Base-by-base conservation (phyloP, 2,888 invertebrate species). In the Mamestra brassicae region DNA sequence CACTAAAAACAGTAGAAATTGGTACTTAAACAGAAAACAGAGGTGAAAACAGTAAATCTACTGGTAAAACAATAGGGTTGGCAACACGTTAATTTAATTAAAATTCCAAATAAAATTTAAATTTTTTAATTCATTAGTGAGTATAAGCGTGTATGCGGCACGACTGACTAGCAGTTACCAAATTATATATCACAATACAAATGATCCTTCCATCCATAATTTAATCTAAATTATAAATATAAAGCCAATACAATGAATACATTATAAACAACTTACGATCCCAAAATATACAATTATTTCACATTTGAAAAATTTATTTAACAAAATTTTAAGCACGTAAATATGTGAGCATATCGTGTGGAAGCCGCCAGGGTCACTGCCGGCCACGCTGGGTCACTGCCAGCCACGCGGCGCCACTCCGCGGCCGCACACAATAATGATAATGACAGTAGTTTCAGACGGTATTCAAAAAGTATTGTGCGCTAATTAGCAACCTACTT, bases 101-200 rank as follows among this genome's bases (percentile, higher is more conserved):
- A 76, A 70, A 87, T 89, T 90, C 88, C 78, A 83, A 74, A 60
- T 86, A 93, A 87, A 92, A 92, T 94, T 92, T 91, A 91, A 92
- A 92, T 90, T 92, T 89, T 93, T 94, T 95, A 91, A 92, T 95
- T 96, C 92, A 95, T 95, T 95, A 93, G 94, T 95, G 96, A 96
- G 95, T 96, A 94, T 94, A 96, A 96, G 96, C 96, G 95, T 95
- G 96, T 93, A 92, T 90, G 95, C 96, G 95, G 95, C 96, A 94
- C 95, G 92, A 94, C 94, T 96, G 96, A 96, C 96, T 96, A 96
- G 96, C 95, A 93, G 92, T 92, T 93, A 93, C 92, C 93, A 92
- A 93, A 92, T 92, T 88, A 93, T 88, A 92, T 95, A 95, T 96
- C 95, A 96, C 96, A 95, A 94, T 85, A 86, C 93, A 94, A 69